Conservation (phyloP, 1,140 invertebrate genomes). For the Gryon sp. region DNA sequence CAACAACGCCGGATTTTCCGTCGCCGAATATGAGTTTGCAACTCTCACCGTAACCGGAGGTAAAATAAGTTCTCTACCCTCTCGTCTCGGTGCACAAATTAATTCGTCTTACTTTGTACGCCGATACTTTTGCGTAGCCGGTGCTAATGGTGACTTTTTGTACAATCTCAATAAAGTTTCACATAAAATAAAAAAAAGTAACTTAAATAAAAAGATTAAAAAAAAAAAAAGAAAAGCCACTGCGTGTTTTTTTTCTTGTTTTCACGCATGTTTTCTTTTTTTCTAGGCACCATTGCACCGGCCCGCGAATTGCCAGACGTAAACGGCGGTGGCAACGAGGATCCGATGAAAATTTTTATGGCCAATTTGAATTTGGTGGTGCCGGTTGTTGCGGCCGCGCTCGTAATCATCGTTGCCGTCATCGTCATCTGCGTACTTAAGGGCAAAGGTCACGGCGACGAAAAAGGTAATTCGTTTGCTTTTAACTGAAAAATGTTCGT, state of each 20-base stretch:
- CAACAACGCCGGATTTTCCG: conserved; percentile 96
- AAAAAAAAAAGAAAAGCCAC: conserved; percentile 2
- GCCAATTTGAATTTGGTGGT: conserved; percentile 95
- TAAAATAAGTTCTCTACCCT: conserved; percentile 78
- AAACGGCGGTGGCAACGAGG: conserved; percentile 83
- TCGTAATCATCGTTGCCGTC: conserved; percentile 94
- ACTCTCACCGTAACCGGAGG: conserved; percentile 96
- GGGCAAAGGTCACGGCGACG: conserved; percentile 87
- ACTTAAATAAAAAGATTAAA: no score
- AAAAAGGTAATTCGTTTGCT: conserved; percentile 86
- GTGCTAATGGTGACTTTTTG: conserved; percentile 78
- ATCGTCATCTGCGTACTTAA: conserved; percentile 93
- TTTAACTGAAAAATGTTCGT: conserved; percentile 15
- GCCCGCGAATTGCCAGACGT: conserved; percentile 90
- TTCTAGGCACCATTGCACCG: conserved; percentile 96
- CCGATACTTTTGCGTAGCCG: conserved; percentile 68
- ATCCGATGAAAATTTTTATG: conserved; percentile 89
- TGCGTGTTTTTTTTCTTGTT: conserved; percentile 29
- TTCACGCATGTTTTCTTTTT: conserved; percentile 74
- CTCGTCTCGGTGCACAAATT: neutral
- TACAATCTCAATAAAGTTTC: no score
- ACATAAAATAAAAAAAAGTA: no score
- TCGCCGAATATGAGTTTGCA: conserved; percentile 96
- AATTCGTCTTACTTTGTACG: conserved; percentile 17
- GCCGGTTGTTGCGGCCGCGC: conserved; percentile 93